These are phyloP conservation scores for Brachionus koreanus DNA, from an alignment of 1,140 invertebrate genomes.

Conservation along the genomic window DNA sequence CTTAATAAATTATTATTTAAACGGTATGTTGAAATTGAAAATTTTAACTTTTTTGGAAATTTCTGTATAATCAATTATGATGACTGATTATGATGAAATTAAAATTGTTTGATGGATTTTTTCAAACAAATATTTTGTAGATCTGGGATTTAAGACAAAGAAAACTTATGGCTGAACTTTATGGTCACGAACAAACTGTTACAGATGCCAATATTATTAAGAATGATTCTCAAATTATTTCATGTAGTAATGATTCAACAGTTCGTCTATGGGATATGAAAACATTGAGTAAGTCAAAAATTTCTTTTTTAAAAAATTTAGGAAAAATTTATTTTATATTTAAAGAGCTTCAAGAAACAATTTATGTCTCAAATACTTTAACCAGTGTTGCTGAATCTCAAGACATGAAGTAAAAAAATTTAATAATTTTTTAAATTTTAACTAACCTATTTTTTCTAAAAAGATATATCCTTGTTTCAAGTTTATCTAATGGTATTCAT, in stretches of 20 bases:
- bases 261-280: slow-evolving; percentile 41
- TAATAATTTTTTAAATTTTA: no score
- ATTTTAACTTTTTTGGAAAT: no score
- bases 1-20: no score
- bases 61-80: no score
- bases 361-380: background rate
- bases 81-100: no score
- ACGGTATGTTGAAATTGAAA: no score
- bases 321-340: background rate
- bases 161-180: background rate
- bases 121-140: background rate
- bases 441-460: background rate
- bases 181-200: slow-evolving; percentile 33
- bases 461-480: slow-evolving; percentile 7
- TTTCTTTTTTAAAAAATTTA: background rate
- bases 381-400: slow-evolving; percentile 6
- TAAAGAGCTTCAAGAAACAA: background rate
- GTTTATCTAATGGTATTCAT: background rate
- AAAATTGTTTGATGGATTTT: background rate
- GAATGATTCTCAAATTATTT: slow-evolving; percentile 20
- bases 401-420: background rate
- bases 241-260: slow-evolving; percentile 42
- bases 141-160: slow-evolving; percentile 24
- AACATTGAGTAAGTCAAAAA: background rate
- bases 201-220: slow-evolving; percentile 7